Base-by-base conservation (phyloP, 2,797 vertebrate species). In the Taenioides sp. region DNA sequence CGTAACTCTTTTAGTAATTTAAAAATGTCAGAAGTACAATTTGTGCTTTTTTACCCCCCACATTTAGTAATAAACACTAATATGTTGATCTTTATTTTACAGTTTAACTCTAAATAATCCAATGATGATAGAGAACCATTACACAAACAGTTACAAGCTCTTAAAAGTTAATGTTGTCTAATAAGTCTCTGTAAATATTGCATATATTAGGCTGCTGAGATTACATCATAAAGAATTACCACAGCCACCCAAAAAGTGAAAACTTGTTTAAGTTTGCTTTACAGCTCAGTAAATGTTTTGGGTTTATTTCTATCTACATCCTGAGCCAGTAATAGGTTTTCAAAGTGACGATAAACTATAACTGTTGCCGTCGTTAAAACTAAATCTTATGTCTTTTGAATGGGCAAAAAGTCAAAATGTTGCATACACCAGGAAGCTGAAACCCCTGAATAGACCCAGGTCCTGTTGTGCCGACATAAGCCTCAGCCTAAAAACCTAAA, bases 191-290 rank as follows among this genome's bases (percentile, higher is more conserved):
- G 34, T 37, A 37, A 37, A 3, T 47, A 47, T 14, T 43, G 40
- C 14, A 43, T 43, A 43, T 14, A 14, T 43, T 43, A 43, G 3
- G 40, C 40, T 43, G 14, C 40, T 16, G 16, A 47, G 43, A 47
- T 17, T 16, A 47, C 12, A 47, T 16, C 43, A 47, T 17, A 47
- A 47, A 17, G 12, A 47, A 47, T 47, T 23, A 54, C 79, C 77
- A 1, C 10, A 73, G 71, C 65, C 64, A 4, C 49, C 52, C 7
- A 47, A 49, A 62, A 43, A 74, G 59, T 40, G 31, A 71, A 70
- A 79, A 74, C 71, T 75, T 37, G 75, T 81, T 77, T 60, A 77
- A 76, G 78, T 75, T 87, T 80, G 34, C 34, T 83, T 91, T 88
- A 82, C 77, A 50, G 76, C 72, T 70, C 60, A 64, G 55, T 70